phyloP scores from a whole-genome alignment of 2,888 invertebrate species.

The Andrena bicolor region DNA sequence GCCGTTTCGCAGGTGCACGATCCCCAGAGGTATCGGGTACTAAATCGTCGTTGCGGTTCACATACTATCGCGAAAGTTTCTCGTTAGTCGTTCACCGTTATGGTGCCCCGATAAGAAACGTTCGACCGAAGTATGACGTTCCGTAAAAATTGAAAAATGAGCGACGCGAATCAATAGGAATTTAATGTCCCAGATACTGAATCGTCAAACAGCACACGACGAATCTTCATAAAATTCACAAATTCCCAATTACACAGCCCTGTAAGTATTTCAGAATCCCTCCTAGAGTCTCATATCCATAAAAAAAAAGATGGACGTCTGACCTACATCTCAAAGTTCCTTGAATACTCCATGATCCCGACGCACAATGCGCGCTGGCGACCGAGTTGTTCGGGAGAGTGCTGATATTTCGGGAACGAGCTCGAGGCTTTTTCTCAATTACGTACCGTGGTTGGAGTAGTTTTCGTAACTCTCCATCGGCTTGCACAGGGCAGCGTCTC shows the following conservation, averaged over 20 bases:
- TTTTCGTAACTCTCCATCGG: conserved; percentile 43
- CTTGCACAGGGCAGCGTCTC: conserved; percentile 48
- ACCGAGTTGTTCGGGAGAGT: not conserved
- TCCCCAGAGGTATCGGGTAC: not conserved
- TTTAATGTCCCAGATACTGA: too few species aligned
- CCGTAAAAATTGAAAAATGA: not conserved
- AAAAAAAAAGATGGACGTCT: not conserved
- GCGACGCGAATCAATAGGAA: too few species aligned
- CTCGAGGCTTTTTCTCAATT: conserved; percentile 24
- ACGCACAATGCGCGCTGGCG: not conserved
- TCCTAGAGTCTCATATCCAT: not conserved
- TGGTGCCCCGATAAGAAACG: not conserved
- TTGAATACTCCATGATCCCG: conserved; percentile 25
- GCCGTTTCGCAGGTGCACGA: not conserved
- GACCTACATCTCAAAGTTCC: conserved; percentile 11
- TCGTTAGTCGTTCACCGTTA: not conserved
- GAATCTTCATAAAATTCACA: too few species aligned
- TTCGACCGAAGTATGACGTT: not conserved
- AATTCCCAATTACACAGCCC: too few species aligned
- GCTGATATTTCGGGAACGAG: conserved; percentile 32
- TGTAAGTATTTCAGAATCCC: too few species aligned
- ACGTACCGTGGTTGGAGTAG: conserved; percentile 17
- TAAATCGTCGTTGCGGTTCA: conserved; percentile 6
- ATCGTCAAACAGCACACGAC: too few species aligned
- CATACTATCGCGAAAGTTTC: conserved; percentile 1